These are phyloP conservation scores for Onthophagus taurus DNA, from an alignment of 1,140 invertebrate genomes.

Conservation along the genomic window DNA sequence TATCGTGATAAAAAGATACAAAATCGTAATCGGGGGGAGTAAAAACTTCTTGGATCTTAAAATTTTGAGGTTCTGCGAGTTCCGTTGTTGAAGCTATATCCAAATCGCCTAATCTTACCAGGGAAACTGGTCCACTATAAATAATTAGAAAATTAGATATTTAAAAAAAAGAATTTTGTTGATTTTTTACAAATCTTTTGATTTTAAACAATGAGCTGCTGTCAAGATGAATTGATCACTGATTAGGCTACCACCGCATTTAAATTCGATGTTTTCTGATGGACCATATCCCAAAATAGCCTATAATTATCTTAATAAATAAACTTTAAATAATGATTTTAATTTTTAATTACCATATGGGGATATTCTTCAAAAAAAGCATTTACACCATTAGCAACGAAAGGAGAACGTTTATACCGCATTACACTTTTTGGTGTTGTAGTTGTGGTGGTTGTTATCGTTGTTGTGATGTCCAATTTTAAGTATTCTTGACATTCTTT, in stretches of 20 bases:
- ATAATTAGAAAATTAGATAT: background rate
- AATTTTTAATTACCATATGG: constrained; percentile 8
- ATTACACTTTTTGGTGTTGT: no score
- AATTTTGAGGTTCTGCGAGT: constrained; percentile 14
- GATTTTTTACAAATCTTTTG: no score
- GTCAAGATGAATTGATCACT: constrained; percentile 3
- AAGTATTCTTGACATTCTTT: no score
- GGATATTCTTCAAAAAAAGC: constrained; percentile 1
- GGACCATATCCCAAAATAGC: background rate
- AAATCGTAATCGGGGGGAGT: constrained; percentile 37
- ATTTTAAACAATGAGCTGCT: no score
- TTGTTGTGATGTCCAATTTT: no score
- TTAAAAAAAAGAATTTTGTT: no score
- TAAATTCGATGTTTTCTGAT: background rate
- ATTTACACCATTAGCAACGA: background rate
- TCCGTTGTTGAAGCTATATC: background rate
- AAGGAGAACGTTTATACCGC: no score
- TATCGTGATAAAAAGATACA: constrained; percentile 41
- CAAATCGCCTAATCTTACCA: constrained; percentile 7
- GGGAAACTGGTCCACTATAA: constrained; percentile 1
- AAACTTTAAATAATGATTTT: background rate
- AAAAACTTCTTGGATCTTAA: constrained; percentile 25
- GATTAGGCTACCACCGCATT: constrained; percentile 9
- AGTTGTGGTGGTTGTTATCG: no score
- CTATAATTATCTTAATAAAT: constrained; percentile 5